Evolutionary conservation across 1,140 invertebrate species (phyloP), one percentile per base, ranked within the genome.

Genomic region (Zeugodacus cucurbitae): DNA sequence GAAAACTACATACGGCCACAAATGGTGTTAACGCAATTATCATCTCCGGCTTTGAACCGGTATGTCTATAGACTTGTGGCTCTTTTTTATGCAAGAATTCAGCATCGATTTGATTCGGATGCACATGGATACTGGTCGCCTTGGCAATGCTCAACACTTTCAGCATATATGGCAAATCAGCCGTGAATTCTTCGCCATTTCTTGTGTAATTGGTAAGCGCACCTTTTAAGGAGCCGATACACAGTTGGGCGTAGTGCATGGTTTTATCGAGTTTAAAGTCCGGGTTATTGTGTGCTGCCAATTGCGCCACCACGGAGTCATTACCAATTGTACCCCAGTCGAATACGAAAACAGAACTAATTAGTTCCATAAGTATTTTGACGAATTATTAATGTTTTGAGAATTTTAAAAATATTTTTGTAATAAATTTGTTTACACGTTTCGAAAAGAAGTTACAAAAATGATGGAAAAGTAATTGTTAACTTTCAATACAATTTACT

Each of bases 21-120:
- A 99, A 99, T 41, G 96, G 95, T 86, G 98, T 99, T 8, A 99
- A 91, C 5, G 99, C 99, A 91, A 99, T 97, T 0, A 98, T 97
- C 93, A 99, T 95, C 94, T 99, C 99, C 11, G 99, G 99, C 93
- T 99, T 99, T 91, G 99, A 99, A 94, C 99, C 99, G n/a, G 96
- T 93, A 95, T 99, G 99, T 92, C 98, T 99, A 93, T 99, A 99
- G 89, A 98, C 94, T 78, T 97, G 95, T 10, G 99, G 98, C 70
- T 96, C 95, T 78, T 94, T 92, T 88, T 93, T 92, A 92, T 99
- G 96, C 5, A 99, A 94, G 89, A 96, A 91, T 93, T 97, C 96
- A 54, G 99, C 99, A 1, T 78, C 91, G 95, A 98, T 97, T 96
- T 99, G 99, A 90, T 97, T 96, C n/a, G 99, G 99, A 95, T 99